phyloP scores from a whole-genome alignment of 2,797 vertebrate genomes.

The Acropternis orthonyx region DNA sequence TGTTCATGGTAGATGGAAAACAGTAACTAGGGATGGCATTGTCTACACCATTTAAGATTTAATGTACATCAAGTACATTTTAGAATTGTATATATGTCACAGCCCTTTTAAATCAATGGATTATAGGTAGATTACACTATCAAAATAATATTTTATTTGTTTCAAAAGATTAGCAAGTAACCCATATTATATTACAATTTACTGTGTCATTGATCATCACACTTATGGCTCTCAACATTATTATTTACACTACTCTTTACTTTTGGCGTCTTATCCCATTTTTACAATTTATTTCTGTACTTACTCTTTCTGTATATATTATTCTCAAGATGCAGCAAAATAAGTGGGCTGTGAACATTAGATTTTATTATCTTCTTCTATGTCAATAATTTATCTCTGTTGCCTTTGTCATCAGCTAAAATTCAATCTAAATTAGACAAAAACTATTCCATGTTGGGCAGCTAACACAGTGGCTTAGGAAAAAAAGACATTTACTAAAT shows the following conservation, averaged over 20 bases:
- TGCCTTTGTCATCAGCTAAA: not conserved
- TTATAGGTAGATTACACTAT: not conserved
- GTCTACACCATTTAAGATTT: not conserved
- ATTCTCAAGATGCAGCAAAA: not conserved
- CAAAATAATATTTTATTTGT: not conserved
- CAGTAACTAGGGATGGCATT: not conserved
- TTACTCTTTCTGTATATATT: not conserved
- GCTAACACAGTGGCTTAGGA: not conserved
- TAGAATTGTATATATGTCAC: not conserved
- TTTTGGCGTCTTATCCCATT: not conserved
- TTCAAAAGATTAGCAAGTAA: not conserved
- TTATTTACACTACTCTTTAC: not conserved
- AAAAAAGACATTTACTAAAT: not conserved
- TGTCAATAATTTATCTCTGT: not conserved
- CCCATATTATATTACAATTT: not conserved
- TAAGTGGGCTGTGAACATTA: not conserved
- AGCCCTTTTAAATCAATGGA: not conserved
- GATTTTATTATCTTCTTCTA: not conserved
- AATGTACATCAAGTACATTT: not conserved
- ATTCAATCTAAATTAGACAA: not conserved
- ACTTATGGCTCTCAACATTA: not conserved
- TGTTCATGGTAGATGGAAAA: not conserved
- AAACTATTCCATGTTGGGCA: not conserved
- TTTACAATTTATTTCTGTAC: not conserved
- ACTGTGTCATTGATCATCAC: not conserved